Conservation (phyloP, 2,113 vertebrate genomes). For the Cebidichthys violaceus region DNA sequence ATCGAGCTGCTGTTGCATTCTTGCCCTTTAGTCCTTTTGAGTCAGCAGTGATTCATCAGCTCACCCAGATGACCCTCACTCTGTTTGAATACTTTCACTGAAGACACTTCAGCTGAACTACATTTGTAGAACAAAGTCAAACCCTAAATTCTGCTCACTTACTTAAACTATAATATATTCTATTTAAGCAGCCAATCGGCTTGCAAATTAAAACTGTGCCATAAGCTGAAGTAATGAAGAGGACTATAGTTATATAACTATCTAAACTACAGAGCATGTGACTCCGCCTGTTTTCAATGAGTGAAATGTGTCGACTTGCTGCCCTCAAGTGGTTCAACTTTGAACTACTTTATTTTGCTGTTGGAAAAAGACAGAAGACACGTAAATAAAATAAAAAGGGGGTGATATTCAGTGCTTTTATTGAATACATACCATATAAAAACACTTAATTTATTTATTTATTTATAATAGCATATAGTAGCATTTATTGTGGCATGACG, state of each 20-base stretch:
- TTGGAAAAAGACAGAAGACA: not conserved
- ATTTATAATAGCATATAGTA: too few relatives aligned
- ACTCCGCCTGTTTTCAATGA: not conserved
- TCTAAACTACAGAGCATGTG: not conserved
- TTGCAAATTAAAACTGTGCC: too few relatives aligned
- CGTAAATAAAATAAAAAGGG: not conserved
- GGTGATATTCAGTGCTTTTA: constrained; percentile 8
- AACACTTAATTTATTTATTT: not conserved
- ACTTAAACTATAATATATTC: too few relatives aligned
- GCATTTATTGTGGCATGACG: not conserved
- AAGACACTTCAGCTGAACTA: too few relatives aligned
- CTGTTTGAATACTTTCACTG: not conserved
- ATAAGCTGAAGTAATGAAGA: too few relatives aligned
- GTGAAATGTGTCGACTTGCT: constrained; percentile 5
- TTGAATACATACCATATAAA: not conserved
- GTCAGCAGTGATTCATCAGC: not conserved
- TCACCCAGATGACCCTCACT: too few relatives aligned
- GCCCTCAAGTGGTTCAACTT: constrained; percentile 41
- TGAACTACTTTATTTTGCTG: not conserved
- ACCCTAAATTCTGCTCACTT: too few relatives aligned
- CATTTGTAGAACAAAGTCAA: too few relatives aligned
- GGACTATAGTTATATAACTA: too few relatives aligned
- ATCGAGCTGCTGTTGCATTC: not conserved
- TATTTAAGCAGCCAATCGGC: too few relatives aligned
- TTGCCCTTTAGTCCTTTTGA: not conserved